These are phyloP conservation scores for Taxidea taxus DNA, from an alignment of 2,113 vertebrate species.

Conservation along the genomic window DNA sequence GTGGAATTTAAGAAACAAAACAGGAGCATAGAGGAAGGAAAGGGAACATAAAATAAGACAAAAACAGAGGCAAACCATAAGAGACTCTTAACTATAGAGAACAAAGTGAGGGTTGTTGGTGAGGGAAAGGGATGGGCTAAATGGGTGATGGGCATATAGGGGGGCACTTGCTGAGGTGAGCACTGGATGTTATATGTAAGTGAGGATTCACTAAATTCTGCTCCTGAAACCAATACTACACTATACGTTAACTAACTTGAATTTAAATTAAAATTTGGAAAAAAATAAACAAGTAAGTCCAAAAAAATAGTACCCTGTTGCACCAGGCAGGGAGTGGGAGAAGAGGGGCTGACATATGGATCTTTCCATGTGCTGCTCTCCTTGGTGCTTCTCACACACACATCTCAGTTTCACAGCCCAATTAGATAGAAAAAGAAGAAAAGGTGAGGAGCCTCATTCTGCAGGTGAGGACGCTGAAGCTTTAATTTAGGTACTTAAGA, in stretches of 20 bases:
- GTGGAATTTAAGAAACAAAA: background rate
- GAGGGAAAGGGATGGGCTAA: no score
- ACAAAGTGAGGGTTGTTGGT: background rate
- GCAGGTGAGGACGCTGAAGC: background rate
- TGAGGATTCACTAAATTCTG: background rate
- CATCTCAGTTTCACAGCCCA: background rate
- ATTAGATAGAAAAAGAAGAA: background rate
- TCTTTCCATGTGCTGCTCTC: background rate
- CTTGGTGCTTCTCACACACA: background rate
- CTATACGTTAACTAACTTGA: background rate
- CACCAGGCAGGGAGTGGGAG: fast-evolving
- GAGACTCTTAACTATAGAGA: background rate
- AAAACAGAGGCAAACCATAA: background rate
- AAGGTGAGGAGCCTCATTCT: background rate
- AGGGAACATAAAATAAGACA: background rate
- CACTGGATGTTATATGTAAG: background rate
- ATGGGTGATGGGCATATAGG: background rate
- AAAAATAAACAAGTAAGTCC: background rate
- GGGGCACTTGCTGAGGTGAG: background rate
- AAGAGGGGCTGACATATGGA: background rate
- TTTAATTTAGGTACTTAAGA: background rate
- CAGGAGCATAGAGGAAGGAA: background rate
- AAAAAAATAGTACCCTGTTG: background rate
- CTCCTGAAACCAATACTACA: background rate
- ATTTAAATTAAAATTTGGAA: background rate